Conservation (phyloP, 2,888 invertebrate genomes). For the Tetramorium bicarinatum region DNA sequence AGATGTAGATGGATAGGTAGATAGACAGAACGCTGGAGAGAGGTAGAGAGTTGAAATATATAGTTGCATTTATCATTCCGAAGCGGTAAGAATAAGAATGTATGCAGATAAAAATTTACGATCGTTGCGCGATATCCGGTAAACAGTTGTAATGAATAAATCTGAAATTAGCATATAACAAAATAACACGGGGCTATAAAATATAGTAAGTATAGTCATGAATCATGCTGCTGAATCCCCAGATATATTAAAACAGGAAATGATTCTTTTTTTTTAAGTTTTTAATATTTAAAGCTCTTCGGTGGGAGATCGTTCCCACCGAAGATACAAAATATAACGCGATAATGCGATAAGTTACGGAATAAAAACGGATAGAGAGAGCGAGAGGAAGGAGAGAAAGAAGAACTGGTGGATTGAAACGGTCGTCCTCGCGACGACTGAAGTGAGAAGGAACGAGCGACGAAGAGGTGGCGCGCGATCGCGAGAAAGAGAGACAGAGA, state of each 20-base stretch:
- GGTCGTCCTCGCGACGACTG: slow-evolving; percentile 4
- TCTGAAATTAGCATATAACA: slow-evolving; percentile 31
- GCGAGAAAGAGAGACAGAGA: slow-evolving; percentile 16
- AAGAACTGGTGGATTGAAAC: slow-evolving; percentile 45
- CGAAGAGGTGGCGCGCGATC: slow-evolving; percentile 11
- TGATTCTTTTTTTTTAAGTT: background rate
- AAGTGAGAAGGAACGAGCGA: slow-evolving; percentile 17
- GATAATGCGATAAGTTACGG: slow-evolving; percentile 29
- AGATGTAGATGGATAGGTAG: slow-evolving; percentile 19
- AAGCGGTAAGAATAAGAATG: slow-evolving; percentile 58
- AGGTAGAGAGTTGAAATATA: slow-evolving; percentile 23
- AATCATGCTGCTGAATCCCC: background rate
- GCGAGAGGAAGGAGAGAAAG: slow-evolving; percentile 12
- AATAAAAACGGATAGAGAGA: slow-evolving; percentile 26
- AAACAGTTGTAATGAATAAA: slow-evolving; percentile 32
- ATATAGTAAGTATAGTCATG: background rate
- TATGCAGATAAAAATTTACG: slow-evolving; percentile 40
- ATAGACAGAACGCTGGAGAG: background rate
- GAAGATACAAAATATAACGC: slow-evolving; percentile 19
- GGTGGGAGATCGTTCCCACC: background rate
- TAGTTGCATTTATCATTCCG: slow-evolving; percentile 35
- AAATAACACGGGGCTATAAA: slow-evolving; percentile 13
- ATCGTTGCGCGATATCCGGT: slow-evolving; percentile 27
- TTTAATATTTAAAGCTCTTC: background rate
- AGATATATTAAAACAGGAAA: slow-evolving; percentile 22